These are phyloP conservation scores for Temnothorax ravouxi DNA, from an alignment of 2,888 invertebrate genomes.

Conservation along the genomic window DNA sequence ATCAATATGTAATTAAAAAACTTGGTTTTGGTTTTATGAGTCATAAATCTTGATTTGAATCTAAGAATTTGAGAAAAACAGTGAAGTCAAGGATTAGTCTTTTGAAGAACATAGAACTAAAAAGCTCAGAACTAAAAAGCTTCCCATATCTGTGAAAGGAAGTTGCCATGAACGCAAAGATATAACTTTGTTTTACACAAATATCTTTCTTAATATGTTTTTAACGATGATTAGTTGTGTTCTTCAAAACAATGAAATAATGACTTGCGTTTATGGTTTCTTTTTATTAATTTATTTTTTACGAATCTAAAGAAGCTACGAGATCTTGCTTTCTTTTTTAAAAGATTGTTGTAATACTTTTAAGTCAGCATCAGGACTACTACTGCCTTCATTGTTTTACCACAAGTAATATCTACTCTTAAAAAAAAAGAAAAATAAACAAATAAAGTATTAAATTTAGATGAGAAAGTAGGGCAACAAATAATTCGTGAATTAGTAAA, in stretches of 20 bases:
- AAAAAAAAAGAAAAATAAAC: neutral
- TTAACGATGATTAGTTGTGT: neutral
- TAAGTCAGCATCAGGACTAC: neutral
- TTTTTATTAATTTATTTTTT: neutral
- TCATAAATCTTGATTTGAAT: neutral
- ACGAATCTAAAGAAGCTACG: slow-evolving; percentile 3
- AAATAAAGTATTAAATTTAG: neutral
- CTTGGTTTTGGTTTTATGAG: neutral
- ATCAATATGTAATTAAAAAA: neutral
- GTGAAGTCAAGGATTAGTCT: no score
- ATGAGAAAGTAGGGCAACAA: neutral
- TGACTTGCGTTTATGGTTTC: neutral
- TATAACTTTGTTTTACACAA: slow-evolving; percentile 67
- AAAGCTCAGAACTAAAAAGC: neutral
- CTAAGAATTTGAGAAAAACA: neutral
- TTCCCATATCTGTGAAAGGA: neutral
- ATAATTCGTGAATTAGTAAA: slow-evolving; percentile 14
- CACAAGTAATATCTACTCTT: neutral
- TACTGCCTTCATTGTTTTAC: neutral
- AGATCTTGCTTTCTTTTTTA: neutral
- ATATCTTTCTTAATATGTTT: neutral
- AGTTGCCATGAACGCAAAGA: neutral
- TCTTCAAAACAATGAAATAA: slow-evolving; percentile 2
- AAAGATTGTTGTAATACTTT: neutral
- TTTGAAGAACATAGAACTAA: no score